Evolutionary conservation across 2,113 vertebrate genomes (phyloP), one percentile per base, ranked within the genome.

Genomic region (Pelecanus crispus): DNA sequence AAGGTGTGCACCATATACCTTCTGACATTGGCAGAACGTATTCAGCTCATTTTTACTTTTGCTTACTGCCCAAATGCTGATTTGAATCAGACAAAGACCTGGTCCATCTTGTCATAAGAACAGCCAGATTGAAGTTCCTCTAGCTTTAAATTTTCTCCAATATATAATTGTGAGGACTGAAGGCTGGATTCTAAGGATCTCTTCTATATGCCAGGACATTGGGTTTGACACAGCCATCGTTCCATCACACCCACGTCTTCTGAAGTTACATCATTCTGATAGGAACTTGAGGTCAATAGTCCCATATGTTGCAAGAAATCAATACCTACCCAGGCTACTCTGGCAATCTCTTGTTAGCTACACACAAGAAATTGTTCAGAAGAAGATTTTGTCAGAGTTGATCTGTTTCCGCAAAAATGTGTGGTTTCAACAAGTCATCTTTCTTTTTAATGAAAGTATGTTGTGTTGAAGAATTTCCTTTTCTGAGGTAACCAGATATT

Each of bases 251-350:
- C 34, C 29, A 34, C 8, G 0, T 32, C 56, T 92, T 71, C 68
- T 45, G 45, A 36, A 42, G 20, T 18, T n/a, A 9, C 36, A 42
- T 10, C 11, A 63, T 42, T 40, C 25, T 12, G 47, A 40, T 18
- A 67, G 56, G 32, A 93, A 17, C 47, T 17, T 19, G 47, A 79
- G 32, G 12, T 7, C 1, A 0, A 31, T 14, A 44, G 40, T 13
- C 44, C 42, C 42, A 25, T 13, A 18, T 0, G 0, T 1, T 44
- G 38, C 45, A 78, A 36, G 45, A 31, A 63, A 42, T 71, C 74
- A 11, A 7, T 6, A 19, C 7, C 42, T 56, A 5, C 18, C 20
- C 68, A 9, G 49, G 26, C 53, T 42, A 1, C 24, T 32, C 50
- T 18, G 40, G 26, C 34, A n/a, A 28, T 10, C 40, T 55, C 40